Percentiles rank a stretch among this genome's conserved stretches.
These are phyloP conservation scores for Bombyx mandarina DNA, from an alignment of 1,140 invertebrate species.

Conservation along the genomic window DNA sequence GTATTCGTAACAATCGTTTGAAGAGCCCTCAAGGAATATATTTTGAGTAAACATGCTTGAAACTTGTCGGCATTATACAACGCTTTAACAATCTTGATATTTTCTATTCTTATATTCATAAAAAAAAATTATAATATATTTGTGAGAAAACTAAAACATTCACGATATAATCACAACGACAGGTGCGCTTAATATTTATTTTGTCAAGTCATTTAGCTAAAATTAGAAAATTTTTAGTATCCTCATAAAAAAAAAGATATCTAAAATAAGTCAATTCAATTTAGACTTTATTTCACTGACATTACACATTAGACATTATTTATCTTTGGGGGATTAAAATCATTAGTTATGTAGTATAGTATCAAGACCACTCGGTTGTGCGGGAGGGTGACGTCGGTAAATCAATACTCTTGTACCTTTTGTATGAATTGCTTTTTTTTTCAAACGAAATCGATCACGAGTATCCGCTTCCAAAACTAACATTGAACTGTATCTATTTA, in stretches of 20 bases:
- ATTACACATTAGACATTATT: no score
- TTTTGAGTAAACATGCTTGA: slow-evolving; percentile 61
- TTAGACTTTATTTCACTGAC: no score
- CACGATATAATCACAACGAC: no score
- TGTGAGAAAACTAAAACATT: no score
- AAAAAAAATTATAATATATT: no score
- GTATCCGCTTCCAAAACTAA: slow-evolving; percentile 29
- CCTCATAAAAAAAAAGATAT: no score
- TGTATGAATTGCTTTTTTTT: slow-evolving; percentile 59
- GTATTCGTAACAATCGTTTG: slow-evolving; percentile 33
- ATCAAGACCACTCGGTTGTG: slow-evolving; percentile 31
- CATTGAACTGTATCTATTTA: slow-evolving; percentile 56
- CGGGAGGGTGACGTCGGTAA: slow-evolving; percentile 31
- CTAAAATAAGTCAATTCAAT: no score
- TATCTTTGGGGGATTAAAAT: no score
- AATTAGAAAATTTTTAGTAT: no score
- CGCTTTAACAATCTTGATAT: slow-evolving; percentile 31
- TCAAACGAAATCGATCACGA: slow-evolving; percentile 56
- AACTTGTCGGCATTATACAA: slow-evolving; percentile 30
- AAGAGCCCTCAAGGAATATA: slow-evolving; percentile 38
- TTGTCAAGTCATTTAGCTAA: no score
- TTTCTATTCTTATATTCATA: slow-evolving; percentile 1
- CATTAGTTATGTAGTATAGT: slow-evolving; percentile 16
- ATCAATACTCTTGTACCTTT: slow-evolving; percentile 55
- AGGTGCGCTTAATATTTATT: no score